A percentile compares a stretch with the other conserved stretches of the same genome.
phyloP scores from a whole-genome alignment of 2,113 vertebrate species.

The Lepus timidus region DNA sequence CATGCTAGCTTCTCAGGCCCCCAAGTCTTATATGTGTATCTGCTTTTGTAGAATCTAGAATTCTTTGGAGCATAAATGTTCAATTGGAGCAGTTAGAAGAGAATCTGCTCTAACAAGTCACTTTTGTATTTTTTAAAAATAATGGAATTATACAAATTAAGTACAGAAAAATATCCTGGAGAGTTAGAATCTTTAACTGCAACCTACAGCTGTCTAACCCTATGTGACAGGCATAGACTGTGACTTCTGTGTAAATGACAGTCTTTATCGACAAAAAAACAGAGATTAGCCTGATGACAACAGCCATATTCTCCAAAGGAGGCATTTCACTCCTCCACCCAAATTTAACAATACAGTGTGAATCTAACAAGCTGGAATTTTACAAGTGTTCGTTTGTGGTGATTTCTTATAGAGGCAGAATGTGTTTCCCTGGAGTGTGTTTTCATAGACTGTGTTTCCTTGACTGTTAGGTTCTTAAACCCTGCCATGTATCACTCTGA shows the following conservation, averaged over 20 bases:
- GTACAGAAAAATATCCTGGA: constrained; percentile 74
- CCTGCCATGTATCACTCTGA: constrained; percentile 44
- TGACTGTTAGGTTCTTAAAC: constrained; percentile 43
- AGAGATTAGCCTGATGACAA: constrained; percentile 82
- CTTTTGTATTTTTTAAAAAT: constrained; percentile 46
- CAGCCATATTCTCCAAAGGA: constrained; percentile 72
- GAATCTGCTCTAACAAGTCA: constrained; percentile 59
- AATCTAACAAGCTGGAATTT: not conserved
- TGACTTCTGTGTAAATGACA: constrained; percentile 82
- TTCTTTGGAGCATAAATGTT: not conserved
- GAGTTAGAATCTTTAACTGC: constrained; percentile 80
- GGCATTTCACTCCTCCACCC: constrained; percentile 78
- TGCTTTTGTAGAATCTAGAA: not conserved
- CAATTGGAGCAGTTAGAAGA: not conserved
- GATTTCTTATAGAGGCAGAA: constrained; percentile 9
- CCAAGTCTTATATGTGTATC: not conserved
- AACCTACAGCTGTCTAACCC: constrained; percentile 82
- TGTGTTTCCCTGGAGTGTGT: constrained; percentile 17
- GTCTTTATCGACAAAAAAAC: constrained; percentile 79
- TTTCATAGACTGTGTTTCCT: constrained; percentile 50
- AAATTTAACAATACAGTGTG: constrained; percentile 20
- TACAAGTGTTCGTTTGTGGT: not conserved
- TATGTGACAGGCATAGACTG: constrained; percentile 81
- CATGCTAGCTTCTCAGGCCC: not conserved
- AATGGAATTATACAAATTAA: constrained; percentile 82